phyloP scores from a whole-genome alignment of 2,888 invertebrate genomes.

The Leptopterna dolabrata region DNA sequence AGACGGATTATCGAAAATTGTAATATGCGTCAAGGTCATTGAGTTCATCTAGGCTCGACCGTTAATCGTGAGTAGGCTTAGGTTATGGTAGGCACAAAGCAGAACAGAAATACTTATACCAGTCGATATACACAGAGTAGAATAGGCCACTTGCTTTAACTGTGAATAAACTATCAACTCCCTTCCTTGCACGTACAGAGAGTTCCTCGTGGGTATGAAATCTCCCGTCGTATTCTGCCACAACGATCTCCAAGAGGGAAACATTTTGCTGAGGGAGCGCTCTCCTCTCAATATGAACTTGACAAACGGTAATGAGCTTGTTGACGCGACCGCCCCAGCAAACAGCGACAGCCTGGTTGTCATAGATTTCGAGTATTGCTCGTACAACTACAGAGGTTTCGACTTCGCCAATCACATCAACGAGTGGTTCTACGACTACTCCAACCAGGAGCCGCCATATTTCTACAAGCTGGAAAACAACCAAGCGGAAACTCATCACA shows the following conservation, averaged over 20 bases:
- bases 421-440: constrained; percentile 93
- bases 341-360: constrained; percentile 78
- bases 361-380: constrained; percentile 95
- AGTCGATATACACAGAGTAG: too few species aligned
- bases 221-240: constrained; percentile 94
- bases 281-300: constrained; percentile 46
- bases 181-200: constrained; percentile 66
- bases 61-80: too few species aligned
- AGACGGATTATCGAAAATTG: too few species aligned
- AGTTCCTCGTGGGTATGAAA: constrained; percentile 67
- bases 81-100: too few species aligned
- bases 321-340: background rate
- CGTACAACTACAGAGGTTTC: constrained; percentile 93
- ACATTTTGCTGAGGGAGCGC: constrained; percentile 71
- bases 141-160: too few species aligned
- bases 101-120: too few species aligned
- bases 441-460: constrained; percentile 80
- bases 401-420: constrained; percentile 95
- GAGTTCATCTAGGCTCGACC: too few species aligned
- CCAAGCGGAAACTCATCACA: constrained; percentile 54
- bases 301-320: constrained; percentile 33
- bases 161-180: too few species aligned
- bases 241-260: constrained; percentile 94
- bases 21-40: too few species aligned
- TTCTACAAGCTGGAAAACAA: constrained; percentile 71